Base-by-base conservation (phyloP, 2,888 invertebrate genomes). In the Noctua pronuba region DNA sequence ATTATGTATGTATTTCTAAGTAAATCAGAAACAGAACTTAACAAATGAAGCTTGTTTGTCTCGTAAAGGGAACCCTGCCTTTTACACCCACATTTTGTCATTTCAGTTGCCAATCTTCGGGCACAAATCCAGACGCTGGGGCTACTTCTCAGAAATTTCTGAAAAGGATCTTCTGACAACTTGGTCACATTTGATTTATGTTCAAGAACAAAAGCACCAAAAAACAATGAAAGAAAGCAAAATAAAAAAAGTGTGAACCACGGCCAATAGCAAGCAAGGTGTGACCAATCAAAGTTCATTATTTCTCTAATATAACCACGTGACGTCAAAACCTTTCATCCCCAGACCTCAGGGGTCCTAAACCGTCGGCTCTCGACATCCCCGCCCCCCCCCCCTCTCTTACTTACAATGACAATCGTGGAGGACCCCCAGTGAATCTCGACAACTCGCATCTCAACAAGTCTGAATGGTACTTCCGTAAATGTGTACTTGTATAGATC, bases 321-420 rank as follows among this genome's bases (percentile, higher is more conserved):
- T 71, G 55, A 76, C 24, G 31, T 67, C 58, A 62, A 60, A 21
- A n/a, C 31, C 62, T 67, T 55, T 38, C 62, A 28, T 70, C 55
- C 24, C n/a, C 21, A n/a, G 66, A 49, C 41, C 35, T 68, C 18
- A 28, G 46, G 62, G 46, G 13, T 64, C 62, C 35, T 67, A 75
- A 58, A 35, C 62, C 58, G 31, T n/a, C n/a, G 18, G 64, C 35
- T 31, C 81, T 84, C 55, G 13, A 66, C 72, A 72, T 44, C 41
- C 35, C 69, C 52, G 46, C 49, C 77, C 28, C 31, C 70, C 49
- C 41, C 49, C 77, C 28, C 31, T 60, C 49, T 21, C 52, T 64
- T 64, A 60, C 67, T 75, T 73, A 83, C 86, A 86, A 79, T 77
- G 87, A 85, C 87, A 80, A 79, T 79, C 69, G 80, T 75, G 49